A percentile compares a stretch with the other conserved stretches of the same genome.
Evolutionary conservation across 1,140 invertebrate species (phyloP).

Genomic region (Nilaparvata lugens): DNA sequence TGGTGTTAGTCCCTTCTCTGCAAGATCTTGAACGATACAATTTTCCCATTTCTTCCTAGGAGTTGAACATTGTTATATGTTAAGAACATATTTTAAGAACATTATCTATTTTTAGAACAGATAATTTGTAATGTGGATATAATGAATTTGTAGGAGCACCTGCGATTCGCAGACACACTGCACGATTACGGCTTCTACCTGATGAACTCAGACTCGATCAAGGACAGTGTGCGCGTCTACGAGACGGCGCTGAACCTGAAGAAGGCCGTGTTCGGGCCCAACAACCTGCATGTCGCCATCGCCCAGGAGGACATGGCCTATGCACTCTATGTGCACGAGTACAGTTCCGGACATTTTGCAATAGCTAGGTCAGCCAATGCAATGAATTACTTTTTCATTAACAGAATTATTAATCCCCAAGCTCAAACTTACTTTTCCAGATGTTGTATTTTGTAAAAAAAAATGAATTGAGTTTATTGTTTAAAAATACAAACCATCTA

Average conservation of each 20-base stretch:
- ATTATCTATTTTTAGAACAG: too few species aligned
- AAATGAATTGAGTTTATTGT: too few species aligned
- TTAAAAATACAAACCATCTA: too few species aligned
- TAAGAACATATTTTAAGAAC: too few species aligned
- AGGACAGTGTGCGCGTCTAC: conserved; percentile 72
- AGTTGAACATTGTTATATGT: too few species aligned
- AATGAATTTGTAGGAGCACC: too few species aligned
- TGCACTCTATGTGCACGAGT: conserved; percentile 84
- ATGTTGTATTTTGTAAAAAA: background rate
- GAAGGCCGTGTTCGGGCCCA: conserved; percentile 65
- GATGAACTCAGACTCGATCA: conserved; percentile 77
- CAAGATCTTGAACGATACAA: too few species aligned
- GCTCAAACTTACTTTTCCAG: background rate
- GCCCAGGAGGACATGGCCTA: conserved; percentile 86
- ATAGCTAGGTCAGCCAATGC: conserved; percentile 53
- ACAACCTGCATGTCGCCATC: conserved; percentile 76
- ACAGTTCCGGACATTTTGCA: conserved; percentile 75
- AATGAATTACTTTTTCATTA: background rate
- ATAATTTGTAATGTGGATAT: too few species aligned
- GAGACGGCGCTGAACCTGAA: conserved; percentile 69
- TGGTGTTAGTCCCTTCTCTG: too few species aligned
- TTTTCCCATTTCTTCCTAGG: too few species aligned
- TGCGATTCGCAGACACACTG: conserved; percentile 70
- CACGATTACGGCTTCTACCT: conserved; percentile 85
- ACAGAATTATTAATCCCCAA: background rate